A percentile compares a stretch with the other conserved stretches of the same genome.
Evolutionary conservation across 2,888 invertebrate species (phyloP).

Genomic region (Eristalis tenax): DNA sequence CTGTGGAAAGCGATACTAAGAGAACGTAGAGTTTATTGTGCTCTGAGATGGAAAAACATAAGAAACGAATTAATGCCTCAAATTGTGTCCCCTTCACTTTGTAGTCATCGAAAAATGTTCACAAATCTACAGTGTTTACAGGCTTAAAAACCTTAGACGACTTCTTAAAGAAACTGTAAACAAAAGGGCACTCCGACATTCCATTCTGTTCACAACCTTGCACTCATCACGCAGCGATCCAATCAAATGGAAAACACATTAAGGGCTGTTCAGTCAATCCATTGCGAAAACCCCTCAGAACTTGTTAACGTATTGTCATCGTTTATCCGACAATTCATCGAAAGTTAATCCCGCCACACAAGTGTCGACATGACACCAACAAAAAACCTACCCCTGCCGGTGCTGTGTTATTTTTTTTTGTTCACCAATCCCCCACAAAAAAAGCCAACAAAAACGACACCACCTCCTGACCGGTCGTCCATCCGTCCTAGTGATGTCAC

Average conservation of each 20-base stretch:
- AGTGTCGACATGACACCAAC: neutral
- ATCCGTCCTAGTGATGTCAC: constrained; percentile 37
- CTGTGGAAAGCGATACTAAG: no score
- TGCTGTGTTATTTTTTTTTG: neutral
- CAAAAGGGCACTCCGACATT: no score
- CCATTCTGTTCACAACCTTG: neutral
- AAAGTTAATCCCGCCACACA: neutral
- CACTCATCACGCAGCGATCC: neutral
- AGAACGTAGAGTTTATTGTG: no score
- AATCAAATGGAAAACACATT: neutral
- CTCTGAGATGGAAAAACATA: no score
- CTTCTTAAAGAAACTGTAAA: no score
- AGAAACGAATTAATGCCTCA: no score
- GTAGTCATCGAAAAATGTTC: no score
- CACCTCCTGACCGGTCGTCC: constrained; percentile 6
- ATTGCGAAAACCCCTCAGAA: neutral
- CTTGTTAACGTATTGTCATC: neutral
- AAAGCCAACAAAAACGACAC: constrained; percentile 35
- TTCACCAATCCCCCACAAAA: constrained; percentile 10
- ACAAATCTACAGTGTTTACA: no score
- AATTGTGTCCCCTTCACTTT: no score
- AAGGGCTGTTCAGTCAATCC: neutral
- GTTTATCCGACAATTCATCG: neutral
- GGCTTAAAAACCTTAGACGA: no score
- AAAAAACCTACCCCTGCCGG: constrained; percentile 8